Percentiles rank a stretch among this genome's conserved stretches.
Conservation (phyloP, 1,140 invertebrate species). For the Sweltsa coloradensis region DNA sequence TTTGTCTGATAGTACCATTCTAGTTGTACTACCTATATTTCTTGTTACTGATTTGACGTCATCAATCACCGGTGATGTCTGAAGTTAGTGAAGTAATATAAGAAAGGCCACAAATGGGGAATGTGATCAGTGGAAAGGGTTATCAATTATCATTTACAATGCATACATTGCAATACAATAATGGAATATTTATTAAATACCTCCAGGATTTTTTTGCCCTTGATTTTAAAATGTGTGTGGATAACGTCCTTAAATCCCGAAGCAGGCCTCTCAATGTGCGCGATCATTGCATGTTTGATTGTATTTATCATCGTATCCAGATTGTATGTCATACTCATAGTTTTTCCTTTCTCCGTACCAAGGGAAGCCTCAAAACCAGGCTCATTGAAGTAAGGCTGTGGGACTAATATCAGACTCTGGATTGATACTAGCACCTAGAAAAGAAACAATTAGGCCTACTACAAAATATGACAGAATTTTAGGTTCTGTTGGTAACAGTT, state of each 20-base stretch:
- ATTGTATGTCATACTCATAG: slow-evolving; percentile 5
- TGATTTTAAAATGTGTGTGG: slow-evolving; percentile 9
- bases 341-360: slow-evolving; percentile 3
- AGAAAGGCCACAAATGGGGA: too few species aligned
- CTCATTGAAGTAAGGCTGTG: slow-evolving; percentile 54
- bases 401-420: slow-evolving; percentile 49
- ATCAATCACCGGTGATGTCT: too few species aligned
- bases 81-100: too few species aligned
- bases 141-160: too few species aligned
- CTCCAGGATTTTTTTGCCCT: slow-evolving; percentile 9
- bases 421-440: slow-evolving; percentile 47
- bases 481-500: too few species aligned
- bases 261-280: slow-evolving; percentile 4
- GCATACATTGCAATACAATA: too few species aligned
- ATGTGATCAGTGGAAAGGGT: too few species aligned
- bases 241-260: slow-evolving; percentile 12
- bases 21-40: too few species aligned
- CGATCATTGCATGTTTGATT: slow-evolving; percentile 10
- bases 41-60: too few species aligned
- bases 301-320: slow-evolving; percentile 4
- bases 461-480: too few species aligned
- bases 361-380: slow-evolving; percentile 41
- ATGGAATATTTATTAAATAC: neutral
- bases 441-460: slow-evolving; percentile 1
- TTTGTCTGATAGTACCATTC: too few species aligned